phyloP scores from a whole-genome alignment of 2,797 vertebrate species.

The Neosilurus mollespiculum region DNA sequence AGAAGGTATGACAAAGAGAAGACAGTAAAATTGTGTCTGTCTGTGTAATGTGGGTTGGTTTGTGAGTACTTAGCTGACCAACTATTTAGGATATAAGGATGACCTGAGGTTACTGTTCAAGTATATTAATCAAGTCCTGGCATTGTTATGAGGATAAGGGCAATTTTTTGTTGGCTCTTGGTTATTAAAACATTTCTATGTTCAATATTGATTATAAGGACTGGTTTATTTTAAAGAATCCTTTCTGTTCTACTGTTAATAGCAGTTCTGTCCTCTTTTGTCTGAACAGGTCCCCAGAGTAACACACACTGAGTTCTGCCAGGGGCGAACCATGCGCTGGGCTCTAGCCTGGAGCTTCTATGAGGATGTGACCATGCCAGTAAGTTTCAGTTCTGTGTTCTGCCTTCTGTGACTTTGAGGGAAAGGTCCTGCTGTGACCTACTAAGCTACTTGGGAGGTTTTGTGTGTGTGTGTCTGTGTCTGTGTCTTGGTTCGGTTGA shows the following conservation, averaged over 20 bases:
- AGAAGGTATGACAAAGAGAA: not conserved
- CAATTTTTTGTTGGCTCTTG: not conserved
- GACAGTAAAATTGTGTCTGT: not conserved
- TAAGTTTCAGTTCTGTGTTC: slow-evolving; percentile 68
- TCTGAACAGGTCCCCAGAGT: slow-evolving; percentile 87
- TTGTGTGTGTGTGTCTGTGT: slow-evolving; percentile 6
- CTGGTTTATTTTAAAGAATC: not conserved
- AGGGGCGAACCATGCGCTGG: slow-evolving; percentile 98
- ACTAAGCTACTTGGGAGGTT: slow-evolving; percentile 24
- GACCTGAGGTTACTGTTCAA: not conserved
- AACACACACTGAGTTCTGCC: slow-evolving; percentile 95
- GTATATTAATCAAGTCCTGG: not conserved
- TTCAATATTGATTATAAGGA: not conserved
- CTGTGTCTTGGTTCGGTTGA: slow-evolving; percentile 15
- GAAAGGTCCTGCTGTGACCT: slow-evolving; percentile 38
- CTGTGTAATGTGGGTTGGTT: not conserved
- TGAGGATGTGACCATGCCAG: slow-evolving; percentile 90
- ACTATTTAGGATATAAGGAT: not conserved
- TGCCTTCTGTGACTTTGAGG: not conserved
- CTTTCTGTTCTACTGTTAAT: slow-evolving; percentile 22
- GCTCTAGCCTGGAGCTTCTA: slow-evolving; percentile 98
- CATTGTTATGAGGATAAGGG: not conserved
- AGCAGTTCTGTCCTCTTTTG: slow-evolving; percentile 5
- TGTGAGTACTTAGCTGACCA: not conserved
- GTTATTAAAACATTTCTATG: not conserved